phyloP scores from a whole-genome alignment of 2,797 vertebrate genomes.

The Gobionotothen gibberifrons region DNA sequence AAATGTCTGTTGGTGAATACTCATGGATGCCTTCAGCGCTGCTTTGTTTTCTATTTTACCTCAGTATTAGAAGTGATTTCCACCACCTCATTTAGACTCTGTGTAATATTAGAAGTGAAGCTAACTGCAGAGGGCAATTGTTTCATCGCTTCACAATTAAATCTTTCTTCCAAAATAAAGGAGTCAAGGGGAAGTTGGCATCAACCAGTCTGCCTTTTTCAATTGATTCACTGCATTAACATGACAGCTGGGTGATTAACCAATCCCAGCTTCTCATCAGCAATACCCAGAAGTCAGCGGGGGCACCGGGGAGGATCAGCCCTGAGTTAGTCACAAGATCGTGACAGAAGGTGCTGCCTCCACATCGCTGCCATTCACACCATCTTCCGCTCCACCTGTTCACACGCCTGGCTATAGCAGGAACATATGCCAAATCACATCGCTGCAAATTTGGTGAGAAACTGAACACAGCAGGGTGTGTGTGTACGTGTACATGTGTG shows the following conservation, averaged over 20 bases:
- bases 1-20: constrained; percentile 30
- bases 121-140: constrained; percentile 35
- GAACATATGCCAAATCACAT: constrained; percentile 81
- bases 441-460: constrained; percentile 78
- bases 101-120: constrained; percentile 38
- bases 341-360: constrained; percentile 69
- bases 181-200: constrained; percentile 2
- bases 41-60: constrained; percentile 37
- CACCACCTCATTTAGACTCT: constrained; percentile 27
- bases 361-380: constrained; percentile 65
- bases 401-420: constrained; percentile 64
- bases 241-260: constrained; percentile 57
- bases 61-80: constrained; percentile 30
- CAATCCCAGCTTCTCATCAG: constrained; percentile 54
- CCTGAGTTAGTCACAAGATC: constrained; percentile 53
- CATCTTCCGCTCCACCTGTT: constrained; percentile 79
- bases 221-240: constrained; percentile 39
- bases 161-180: constrained; percentile 30
- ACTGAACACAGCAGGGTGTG: constrained; percentile 40
- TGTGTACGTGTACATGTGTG: not conserved
- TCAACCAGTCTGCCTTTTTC: constrained; percentile 33
- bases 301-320: constrained; percentile 53
- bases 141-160: constrained; percentile 40
- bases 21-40: constrained; percentile 15
- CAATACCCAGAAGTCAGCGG: constrained; percentile 56